Percentiles rank a stretch among this genome's conserved stretches.
Evolutionary conservation across 2,113 vertebrate species (phyloP).

Genomic region (Cyanoderma ruficeps): DNA sequence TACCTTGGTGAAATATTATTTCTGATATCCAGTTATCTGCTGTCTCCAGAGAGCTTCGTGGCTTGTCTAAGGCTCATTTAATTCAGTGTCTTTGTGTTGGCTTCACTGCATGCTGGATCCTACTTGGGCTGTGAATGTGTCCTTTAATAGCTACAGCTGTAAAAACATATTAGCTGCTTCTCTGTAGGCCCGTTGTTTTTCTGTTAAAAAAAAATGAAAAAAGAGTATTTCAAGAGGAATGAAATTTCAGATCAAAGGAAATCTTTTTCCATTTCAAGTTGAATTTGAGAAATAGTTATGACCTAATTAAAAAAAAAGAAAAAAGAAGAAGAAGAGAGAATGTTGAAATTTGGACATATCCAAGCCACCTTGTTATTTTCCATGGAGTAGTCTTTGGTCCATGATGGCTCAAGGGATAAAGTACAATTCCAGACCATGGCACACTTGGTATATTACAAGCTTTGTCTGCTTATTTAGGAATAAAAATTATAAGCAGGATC

Average conservation of each 20-base stretch:
- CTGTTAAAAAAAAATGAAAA: not conserved
- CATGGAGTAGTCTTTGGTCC: accelerated
- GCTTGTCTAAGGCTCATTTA: not conserved
- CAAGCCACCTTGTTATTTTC: not conserved
- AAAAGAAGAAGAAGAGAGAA: not conserved
- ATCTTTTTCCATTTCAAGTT: not conserved
- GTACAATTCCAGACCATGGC: not conserved
- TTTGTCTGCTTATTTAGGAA: not conserved
- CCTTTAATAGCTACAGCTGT: constrained; percentile 16
- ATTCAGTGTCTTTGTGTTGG: not conserved
- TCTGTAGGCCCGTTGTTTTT: not conserved
- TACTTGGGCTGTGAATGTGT: not conserved
- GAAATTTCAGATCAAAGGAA: not conserved
- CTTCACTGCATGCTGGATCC: not conserved
- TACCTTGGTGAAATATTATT: not conserved
- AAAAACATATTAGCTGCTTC: constrained; percentile 7
- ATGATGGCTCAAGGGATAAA: not conserved
- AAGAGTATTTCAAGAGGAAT: not conserved
- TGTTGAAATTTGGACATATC: not conserved
- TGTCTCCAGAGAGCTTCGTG: not conserved
- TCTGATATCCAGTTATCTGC: not conserved
- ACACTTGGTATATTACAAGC: not conserved
- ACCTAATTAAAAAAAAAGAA: not conserved
- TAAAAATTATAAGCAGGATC: not conserved
- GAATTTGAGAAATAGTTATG: not conserved